Evolutionary conservation across 2,888 invertebrate genomes (phyloP).

Genomic region (Drosophila differens): DNA sequence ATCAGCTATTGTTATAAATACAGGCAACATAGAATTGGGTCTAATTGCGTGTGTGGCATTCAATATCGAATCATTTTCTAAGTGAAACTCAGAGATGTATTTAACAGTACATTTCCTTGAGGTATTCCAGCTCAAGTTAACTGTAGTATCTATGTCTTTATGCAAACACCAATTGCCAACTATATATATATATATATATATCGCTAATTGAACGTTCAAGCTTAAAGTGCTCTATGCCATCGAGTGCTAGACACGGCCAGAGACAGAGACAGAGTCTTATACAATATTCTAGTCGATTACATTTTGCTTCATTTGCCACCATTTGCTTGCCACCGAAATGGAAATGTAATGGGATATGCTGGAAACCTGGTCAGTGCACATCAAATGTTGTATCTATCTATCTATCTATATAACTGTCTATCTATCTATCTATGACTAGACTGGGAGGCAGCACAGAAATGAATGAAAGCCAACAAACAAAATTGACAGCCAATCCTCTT

Average conservation of each 20-base stretch:
- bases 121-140: neutral
- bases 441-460: neutral
- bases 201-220: neutral
- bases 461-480: conserved; percentile 1
- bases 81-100: neutral
- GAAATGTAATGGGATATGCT: conserved; percentile 31
- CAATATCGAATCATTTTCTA: neutral
- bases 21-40: neutral
- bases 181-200: neutral
- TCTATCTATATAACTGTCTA: neutral
- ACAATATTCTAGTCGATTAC: conserved; percentile 3
- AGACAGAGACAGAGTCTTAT: neutral
- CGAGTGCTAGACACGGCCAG: neutral
- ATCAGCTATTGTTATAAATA: neutral
- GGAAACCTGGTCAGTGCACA: conserved; percentile 11
- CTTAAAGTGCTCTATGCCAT: neutral
- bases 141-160: neutral
- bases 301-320: neutral
- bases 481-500: conserved; percentile 29
- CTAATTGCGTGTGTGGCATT: neutral
- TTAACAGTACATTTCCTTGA: neutral
- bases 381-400: conserved; percentile 4
- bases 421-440: conserved; percentile 10
- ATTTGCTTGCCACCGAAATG: conserved; percentile 2
- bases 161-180: neutral